Base-by-base conservation (phyloP, 2,888 invertebrate genomes). In the Oeneis ivallda region DNA sequence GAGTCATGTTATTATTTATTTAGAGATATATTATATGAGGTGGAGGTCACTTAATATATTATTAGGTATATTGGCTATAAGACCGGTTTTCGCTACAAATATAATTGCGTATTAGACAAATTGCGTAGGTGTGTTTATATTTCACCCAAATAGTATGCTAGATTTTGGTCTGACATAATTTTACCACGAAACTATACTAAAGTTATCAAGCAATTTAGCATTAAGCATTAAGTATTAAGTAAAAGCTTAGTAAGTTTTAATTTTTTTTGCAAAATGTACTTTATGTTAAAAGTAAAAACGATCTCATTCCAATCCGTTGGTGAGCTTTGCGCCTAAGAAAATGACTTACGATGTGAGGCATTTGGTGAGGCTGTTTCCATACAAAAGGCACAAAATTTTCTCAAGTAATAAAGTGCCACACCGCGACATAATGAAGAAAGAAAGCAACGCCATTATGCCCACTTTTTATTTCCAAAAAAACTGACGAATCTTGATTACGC, bases 401-500 rank as follows among this genome's bases (percentile, higher is more conserved):
- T 2, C 5, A 19, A 10, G 52, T 26, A 58, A 58, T 58, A 47
- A 58, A 45, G 9, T 10, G 34, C 45, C n/a, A 34, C n/a, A 17
- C 45, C 15, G 10, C 32, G 43, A 58, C 47, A 15, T 58, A 58
- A 58, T 58, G 5, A 58, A 57, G 43, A 41, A 58, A 11, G 32
- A 58, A 47, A 47, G 47, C 45, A 6, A 47, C 34, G 17, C 45
- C 34, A 58, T 34, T 47, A 58, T 47, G n/a, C 58, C 11, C 34
- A 47, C 45, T 58, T 45, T 58, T 58, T 47, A 32, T 58, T 47
- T 47, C 32, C 45, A 43, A 58, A 58, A 58, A 58, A 58, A 45
- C 13, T 32, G 58, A 58, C 34, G 45, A 45, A 58, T 58, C 58
- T 47, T 58, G 58, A 58, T 47, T 58, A 47, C 45, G 8, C 17